These are phyloP conservation scores for Lutjanus erythropterus DNA, from an alignment of 2,113 vertebrate species.

Conservation along the genomic window DNA sequence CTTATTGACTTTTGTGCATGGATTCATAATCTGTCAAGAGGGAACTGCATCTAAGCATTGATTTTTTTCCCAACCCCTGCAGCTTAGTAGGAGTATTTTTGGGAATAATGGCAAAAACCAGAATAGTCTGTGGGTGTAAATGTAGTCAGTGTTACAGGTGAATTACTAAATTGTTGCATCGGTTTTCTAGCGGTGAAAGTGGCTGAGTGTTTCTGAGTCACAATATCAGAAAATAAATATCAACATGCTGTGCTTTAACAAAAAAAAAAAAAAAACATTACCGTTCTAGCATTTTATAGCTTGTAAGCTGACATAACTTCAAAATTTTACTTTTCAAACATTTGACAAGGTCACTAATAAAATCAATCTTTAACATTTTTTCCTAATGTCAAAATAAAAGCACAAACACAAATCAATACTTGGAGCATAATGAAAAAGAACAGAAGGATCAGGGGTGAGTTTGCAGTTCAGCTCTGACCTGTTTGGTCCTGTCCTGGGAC, in stretches of 20 bases:
- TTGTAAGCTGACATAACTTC: neutral
- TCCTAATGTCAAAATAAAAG: neutral
- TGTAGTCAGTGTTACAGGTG: neutral
- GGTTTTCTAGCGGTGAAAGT: neutral
- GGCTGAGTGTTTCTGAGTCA: no score
- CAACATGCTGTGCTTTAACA: neutral
- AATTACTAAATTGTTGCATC: neutral
- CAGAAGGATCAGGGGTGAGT: neutral
- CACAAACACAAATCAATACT: neutral
- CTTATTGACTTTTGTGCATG: no score
- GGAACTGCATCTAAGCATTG: no score
- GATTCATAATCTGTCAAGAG: no score
- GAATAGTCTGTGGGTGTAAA: no score
- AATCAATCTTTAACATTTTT: neutral
- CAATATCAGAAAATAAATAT: neutral
- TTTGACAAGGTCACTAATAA: neutral
- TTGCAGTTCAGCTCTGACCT: constrained; percentile 84
- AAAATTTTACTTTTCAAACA: neutral
- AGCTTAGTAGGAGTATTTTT: no score
- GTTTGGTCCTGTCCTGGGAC: constrained; percentile 95
- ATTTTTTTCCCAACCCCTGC: no score
- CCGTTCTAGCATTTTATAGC: neutral
- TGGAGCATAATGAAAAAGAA: neutral
- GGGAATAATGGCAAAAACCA: no score
- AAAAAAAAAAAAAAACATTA: neutral